phyloP scores from a whole-genome alignment of 2,113 vertebrate species.

The Rhinogobius similis region DNA sequence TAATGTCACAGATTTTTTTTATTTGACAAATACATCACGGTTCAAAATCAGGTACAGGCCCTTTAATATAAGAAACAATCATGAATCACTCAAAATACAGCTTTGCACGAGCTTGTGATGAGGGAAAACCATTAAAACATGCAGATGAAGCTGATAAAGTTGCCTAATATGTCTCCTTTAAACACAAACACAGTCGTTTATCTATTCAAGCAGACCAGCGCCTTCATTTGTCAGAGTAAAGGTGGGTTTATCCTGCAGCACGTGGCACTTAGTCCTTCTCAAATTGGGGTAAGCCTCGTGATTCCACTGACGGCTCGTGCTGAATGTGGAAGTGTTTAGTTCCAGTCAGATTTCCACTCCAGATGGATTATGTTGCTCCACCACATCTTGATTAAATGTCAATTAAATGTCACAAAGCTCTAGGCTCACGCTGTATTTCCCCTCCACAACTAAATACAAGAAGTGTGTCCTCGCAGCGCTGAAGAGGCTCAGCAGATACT shows the following conservation, averaged over 20 bases:
- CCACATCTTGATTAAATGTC: conserved; percentile 6
- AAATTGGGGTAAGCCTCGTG: neutral
- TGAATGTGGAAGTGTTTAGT: neutral
- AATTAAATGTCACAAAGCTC: conserved; percentile 3
- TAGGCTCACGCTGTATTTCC: neutral
- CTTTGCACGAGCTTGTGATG: neutral
- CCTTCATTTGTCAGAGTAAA: neutral
- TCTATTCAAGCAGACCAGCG: too few species aligned
- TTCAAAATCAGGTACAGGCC: too few species aligned
- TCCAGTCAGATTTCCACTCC: neutral
- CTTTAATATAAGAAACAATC: neutral
- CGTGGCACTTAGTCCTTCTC: neutral
- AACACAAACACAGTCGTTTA: too few species aligned
- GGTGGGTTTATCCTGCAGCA: neutral
- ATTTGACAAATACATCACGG: too few species aligned
- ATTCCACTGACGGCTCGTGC: neutral
- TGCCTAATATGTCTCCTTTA: too few species aligned
- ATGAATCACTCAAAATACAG: neutral
- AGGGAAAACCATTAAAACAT: too few species aligned
- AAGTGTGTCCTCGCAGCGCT: neutral
- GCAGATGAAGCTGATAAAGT: too few species aligned
- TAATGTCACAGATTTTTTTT: too few species aligned
- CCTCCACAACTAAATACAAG: neutral
- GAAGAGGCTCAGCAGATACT: neutral
- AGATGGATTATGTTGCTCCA: neutral